Evolutionary conservation across 37 sponge, comb jelly and placozoan species (phyloP), one percentile per base, ranked within the genome.

Genomic region (Agelas oroides): DNA sequence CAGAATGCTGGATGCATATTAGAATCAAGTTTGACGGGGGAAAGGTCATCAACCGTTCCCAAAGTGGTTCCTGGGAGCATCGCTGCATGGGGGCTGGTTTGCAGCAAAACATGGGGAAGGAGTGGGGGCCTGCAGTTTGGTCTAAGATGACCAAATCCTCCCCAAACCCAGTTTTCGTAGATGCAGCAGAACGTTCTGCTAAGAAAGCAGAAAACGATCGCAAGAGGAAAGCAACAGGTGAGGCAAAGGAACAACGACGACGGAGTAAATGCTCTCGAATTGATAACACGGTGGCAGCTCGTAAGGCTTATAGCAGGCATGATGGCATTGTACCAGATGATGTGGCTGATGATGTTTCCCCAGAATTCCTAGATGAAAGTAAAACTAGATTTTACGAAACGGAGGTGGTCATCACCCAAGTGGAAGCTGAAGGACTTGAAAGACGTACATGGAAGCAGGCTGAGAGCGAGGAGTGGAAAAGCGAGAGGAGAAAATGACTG

Each of bases 1-100:
- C 75, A 21, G 88, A 87, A 40, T 62, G 70, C 38, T 87, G 88
- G 88, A 80, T 87, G 88, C 81, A 87, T 20, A 71, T 86, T 0
- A 2, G 87, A 38, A 62, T 65, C 2, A 87, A 87, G 25, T 87
- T 80, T 73, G 88, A 87, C 73, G 81, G 88, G 12, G 81, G 88
- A 21, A 87, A 87, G 32, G 73, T 72, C 36, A 87, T 80, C 14
- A 87, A 80, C 27, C 36, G 88, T 12, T 72, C 67, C 14, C 88
- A 86, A 46, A 68, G 80, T 63, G 80, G 80, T 1, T 84, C 84
- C 5, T 84, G 76, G 84, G 65, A 84, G 57, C 67, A 75, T 31
- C 65, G 75, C 0, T 85, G 77, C 28, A 68, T 69, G 69, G 86
- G 86, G 19, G 86, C 77, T 35, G 77, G 6, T 12, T 56, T 85